phyloP scores from a whole-genome alignment of 2,113 vertebrate species.

The Rynchops niger region DNA sequence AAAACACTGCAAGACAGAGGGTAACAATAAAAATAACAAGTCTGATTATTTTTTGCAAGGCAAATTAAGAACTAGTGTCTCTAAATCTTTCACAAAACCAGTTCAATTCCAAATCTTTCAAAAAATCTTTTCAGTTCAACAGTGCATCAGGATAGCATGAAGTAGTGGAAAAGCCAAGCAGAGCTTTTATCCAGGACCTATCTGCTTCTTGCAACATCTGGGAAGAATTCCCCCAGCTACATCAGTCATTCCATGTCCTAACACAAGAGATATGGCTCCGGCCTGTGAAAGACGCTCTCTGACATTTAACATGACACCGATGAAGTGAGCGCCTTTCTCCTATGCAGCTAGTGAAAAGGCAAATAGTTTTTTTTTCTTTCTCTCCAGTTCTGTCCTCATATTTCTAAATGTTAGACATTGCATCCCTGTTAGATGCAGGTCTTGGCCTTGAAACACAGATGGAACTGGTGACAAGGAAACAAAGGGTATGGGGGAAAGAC shows the following conservation, averaged over 20 bases:
- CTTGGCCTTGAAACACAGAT: not conserved
- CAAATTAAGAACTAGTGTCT: not conserved
- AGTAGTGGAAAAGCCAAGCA: conserved; percentile 7
- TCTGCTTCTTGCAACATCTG: not conserved
- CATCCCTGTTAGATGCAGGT: not conserved
- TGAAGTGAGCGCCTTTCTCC: not conserved
- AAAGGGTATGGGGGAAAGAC: not conserved
- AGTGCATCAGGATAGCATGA: not conserved
- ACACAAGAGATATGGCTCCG: not conserved
- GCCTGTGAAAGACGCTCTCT: not conserved
- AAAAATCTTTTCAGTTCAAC: not conserved
- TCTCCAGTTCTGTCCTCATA: not conserved
- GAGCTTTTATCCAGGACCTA: not conserved
- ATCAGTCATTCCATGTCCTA: conserved; percentile 5
- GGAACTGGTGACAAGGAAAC: not conserved
- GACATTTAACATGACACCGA: not conserved
- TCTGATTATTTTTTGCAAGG: not conserved
- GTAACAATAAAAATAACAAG: not conserved
- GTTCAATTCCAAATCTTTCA: not conserved
- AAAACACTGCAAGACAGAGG: not conserved
- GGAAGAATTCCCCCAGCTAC: conserved; percentile 2
- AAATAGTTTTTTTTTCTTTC: not conserved
- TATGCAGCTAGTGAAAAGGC: not conserved
- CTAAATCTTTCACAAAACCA: not conserved
- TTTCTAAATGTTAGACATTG: not conserved